Conservation (phyloP, 1,140 invertebrate species). For the Cotesia typhae region DNA sequence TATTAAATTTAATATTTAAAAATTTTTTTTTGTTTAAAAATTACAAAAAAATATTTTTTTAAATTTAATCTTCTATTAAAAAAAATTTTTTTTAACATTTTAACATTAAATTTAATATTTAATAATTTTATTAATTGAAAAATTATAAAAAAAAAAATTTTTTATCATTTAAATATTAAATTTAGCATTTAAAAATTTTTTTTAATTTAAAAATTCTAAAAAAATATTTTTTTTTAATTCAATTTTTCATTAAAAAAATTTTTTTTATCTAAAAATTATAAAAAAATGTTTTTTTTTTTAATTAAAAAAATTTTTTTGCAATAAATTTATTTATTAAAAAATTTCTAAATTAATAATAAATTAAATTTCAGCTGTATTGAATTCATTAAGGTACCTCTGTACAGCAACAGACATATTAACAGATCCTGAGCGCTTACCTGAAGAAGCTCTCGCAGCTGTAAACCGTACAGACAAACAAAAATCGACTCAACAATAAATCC, state of each 20-base stretch:
- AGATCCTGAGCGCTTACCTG: constrained; percentile 85
- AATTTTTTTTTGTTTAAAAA: too few relatives aligned
- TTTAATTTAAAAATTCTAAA: neutral
- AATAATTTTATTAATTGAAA: too few relatives aligned
- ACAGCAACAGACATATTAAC: constrained; percentile 93
- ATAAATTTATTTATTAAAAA: neutral
- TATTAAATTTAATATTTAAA: too few relatives aligned
- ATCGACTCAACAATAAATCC: constrained; percentile 52
- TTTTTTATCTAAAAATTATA: too few relatives aligned
- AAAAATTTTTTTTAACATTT: too few relatives aligned
- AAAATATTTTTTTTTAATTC: neutral
- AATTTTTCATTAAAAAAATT: neutral
- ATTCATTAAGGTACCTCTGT: constrained; percentile 88
- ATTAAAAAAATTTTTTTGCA: neutral
- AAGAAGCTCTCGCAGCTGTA: constrained; percentile 79
- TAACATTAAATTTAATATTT: too few relatives aligned
- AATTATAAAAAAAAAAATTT: too few relatives aligned
- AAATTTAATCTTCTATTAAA: too few relatives aligned
- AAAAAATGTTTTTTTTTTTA: neutral
- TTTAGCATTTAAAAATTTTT: neutral
- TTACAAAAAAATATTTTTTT: too few relatives aligned
- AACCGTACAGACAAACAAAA: constrained; percentile 54
- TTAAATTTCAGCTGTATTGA: constrained; percentile 82
- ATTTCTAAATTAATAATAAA: constrained; percentile 37
- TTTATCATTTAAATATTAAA: too few relatives aligned